phyloP scores from a whole-genome alignment of 2,113 vertebrate species.

The Azemiops feae region DNA sequence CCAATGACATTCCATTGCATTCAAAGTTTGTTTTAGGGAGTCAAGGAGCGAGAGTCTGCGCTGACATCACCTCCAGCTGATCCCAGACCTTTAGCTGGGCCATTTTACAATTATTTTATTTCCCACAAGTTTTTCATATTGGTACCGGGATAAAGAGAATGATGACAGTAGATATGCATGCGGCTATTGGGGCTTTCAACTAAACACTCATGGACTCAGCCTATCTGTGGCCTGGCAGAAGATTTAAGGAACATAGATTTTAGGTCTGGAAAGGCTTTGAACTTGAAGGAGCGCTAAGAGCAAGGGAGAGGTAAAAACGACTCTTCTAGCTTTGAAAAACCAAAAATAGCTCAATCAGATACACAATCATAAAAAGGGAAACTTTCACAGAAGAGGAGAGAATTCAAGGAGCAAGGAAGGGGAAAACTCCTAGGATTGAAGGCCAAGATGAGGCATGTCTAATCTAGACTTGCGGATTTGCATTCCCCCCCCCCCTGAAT shows the following conservation, averaged over 20 bases:
- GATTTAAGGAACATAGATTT: not conserved
- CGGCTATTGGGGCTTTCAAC: not conserved
- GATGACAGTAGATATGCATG: not conserved
- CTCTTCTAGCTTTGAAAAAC: not conserved
- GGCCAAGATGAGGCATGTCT: not conserved
- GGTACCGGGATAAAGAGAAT: not conserved
- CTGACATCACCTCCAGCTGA: slow-evolving; percentile 3
- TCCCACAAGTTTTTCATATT: not conserved
- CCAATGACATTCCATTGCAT: not conserved
- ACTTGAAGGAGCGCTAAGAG: not conserved
- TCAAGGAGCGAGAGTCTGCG: not conserved
- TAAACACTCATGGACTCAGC: not conserved
- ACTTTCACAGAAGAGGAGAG: not conserved
- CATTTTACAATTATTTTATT: slow-evolving; percentile 3
- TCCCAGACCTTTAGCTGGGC: not conserved
- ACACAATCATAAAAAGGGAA: not conserved
- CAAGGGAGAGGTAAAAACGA: not conserved
- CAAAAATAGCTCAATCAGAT: not conserved
- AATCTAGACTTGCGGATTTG: not conserved
- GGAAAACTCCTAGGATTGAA: not conserved
- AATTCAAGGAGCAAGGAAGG: not conserved
- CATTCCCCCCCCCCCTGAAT: not conserved
- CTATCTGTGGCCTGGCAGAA: not conserved
- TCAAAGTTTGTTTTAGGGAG: not conserved
- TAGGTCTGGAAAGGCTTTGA: not conserved